Evolutionary conservation across 2,113 vertebrate genomes (phyloP).

Genomic region (Melanotaenia duboulayi): DNA sequence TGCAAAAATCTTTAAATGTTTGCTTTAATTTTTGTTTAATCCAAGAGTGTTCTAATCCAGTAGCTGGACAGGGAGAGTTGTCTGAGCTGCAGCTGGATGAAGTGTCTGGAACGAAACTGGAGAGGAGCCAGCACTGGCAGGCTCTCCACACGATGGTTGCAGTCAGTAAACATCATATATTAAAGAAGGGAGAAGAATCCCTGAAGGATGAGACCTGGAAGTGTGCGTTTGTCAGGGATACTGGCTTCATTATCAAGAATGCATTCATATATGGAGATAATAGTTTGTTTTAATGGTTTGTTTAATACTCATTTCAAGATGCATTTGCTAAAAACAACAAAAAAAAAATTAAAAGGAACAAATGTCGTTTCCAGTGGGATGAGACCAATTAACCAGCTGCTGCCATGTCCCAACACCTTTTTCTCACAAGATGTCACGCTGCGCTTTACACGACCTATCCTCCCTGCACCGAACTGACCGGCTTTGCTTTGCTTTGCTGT

Average conservation of each 20-base stretch:
- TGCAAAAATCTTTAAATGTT: background rate
- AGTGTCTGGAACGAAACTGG: slow-evolving; percentile 26
- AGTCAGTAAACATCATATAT: slow-evolving; percentile 1
- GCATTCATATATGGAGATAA: background rate
- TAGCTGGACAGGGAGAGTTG: background rate
- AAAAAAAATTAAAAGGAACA: background rate
- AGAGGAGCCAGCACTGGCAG: slow-evolving; percentile 40
- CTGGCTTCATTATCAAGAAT: background rate
- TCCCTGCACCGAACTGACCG: slow-evolving; percentile 33
- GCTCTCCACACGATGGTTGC: slow-evolving; percentile 10
- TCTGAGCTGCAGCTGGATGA: slow-evolving; percentile 26
- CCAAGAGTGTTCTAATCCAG: slow-evolving; percentile 23
- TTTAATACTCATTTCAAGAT: background rate
- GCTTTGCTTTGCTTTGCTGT: slow-evolving; percentile 10
- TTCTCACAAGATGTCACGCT: background rate
- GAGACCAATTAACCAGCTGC: slow-evolving; percentile 16
- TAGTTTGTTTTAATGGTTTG: background rate
- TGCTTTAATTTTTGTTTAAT: slow-evolving; percentile 30
- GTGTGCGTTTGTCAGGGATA: background rate
- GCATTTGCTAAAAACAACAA: background rate
- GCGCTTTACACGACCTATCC: background rate
- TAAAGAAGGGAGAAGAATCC: background rate
- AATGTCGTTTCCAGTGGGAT: slow-evolving; percentile 1
- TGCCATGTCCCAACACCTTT: slow-evolving; percentile 4
- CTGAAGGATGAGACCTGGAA: background rate